Percentiles rank a stretch among this genome's conserved stretches.
Conservation (phyloP, 37 sponge, comb jelly and placozoan species). For the Ianthella basta region DNA sequence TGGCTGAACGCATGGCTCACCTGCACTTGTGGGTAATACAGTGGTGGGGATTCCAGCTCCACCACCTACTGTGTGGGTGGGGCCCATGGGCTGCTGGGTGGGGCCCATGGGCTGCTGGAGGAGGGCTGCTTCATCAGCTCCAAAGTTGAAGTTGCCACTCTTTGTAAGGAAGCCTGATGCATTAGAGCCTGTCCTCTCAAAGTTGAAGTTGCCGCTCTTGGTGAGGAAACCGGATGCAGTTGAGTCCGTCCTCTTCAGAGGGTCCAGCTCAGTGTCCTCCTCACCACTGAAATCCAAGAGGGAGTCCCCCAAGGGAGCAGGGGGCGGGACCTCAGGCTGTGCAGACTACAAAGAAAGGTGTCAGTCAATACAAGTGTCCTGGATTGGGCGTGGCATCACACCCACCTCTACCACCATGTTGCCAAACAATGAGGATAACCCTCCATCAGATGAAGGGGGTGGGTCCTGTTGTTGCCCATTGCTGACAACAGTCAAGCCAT, state of each 20-base stretch:
- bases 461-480: not conserved
- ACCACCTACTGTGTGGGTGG: too few species aligned
- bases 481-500: not conserved
- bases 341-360: not conserved
- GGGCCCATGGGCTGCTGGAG: too few species aligned
- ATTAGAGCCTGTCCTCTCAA: conserved; percentile 1
- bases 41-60: conserved; percentile 14
- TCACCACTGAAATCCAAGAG: conserved; percentile 39
- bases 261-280: conserved; percentile 25
- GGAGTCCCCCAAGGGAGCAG: not conserved
- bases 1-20: too few species aligned
- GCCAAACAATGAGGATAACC: conserved; percentile 32
- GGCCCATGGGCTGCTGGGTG: too few species aligned
- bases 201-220: conserved; percentile 17
- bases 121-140: not conserved
- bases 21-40: not conserved
- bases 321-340: not conserved
- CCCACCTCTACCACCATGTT: conserved; percentile 21
- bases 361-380: not conserved
- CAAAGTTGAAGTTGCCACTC: conserved; percentile 24
- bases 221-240: not conserved
- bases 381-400: not conserved
- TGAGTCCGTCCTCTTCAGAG: not conserved
- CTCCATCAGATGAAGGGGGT: not conserved
- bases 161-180: conserved; percentile 1